phyloP scores from a whole-genome alignment of 2,113 vertebrate genomes.

The Rhinoderma darwinii region DNA sequence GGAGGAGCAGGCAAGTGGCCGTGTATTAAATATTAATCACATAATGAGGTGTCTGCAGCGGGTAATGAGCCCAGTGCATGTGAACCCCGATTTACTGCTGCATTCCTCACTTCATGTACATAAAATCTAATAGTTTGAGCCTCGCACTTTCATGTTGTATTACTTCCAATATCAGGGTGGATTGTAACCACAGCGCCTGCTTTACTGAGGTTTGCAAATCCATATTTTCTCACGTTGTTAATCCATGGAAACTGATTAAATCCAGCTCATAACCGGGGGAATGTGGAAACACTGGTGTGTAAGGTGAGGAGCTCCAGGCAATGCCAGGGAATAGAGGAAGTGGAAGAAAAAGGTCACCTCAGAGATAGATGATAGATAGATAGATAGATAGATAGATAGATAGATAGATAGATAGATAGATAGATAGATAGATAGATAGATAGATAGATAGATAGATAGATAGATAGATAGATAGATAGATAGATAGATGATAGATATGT shows the following conservation, averaged over 20 bases:
- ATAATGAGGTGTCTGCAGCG: conserved; percentile 55
- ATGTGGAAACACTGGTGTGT: conserved; percentile 44
- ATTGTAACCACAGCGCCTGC: conserved; percentile 67
- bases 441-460: no score
- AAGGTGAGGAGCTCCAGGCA: background rate
- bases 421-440: no score
- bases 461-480: no score
- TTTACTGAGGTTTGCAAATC: conserved; percentile 53
- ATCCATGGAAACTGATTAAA: conserved; percentile 70
- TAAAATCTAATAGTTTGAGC: conserved; percentile 35
- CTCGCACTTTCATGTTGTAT: conserved; percentile 54
- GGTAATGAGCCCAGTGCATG: conserved; percentile 35
- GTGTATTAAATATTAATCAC: conserved; percentile 32
- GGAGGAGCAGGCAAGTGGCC: conserved; percentile 35
- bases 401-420: no score
- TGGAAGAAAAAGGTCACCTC: background rate
- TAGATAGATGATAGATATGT: no score
- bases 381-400: no score
- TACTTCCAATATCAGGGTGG: conserved; percentile 61
- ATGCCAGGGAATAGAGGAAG: background rate
- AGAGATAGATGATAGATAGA: no score
- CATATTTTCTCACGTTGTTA: conserved; percentile 68
- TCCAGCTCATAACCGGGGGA: conserved; percentile 60
- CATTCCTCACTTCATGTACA: conserved; percentile 19
- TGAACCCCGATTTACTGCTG: conserved; percentile 2